These are phyloP conservation scores for Mizuhopecten yessoensis DNA, from an alignment of 1,140 invertebrate species.

Conservation along the genomic window DNA sequence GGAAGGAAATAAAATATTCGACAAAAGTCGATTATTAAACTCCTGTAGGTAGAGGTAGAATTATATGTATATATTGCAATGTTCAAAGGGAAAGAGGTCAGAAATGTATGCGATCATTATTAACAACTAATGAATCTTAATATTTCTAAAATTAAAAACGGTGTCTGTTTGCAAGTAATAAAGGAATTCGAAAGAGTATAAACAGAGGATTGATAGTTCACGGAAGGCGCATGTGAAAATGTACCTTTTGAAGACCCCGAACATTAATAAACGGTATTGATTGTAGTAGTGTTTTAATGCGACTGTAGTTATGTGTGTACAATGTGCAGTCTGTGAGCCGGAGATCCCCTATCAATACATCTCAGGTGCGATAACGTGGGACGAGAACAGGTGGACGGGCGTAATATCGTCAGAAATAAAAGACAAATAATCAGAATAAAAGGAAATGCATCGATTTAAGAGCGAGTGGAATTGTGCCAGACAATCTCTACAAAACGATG, in stretches of 20 bases:
- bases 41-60: no score
- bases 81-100: no score
- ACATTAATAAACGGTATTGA: not conserved
- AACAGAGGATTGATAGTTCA: not conserved
- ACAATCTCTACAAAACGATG: not conserved
- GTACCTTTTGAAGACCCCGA: not conserved
- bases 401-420: constrained; percentile 26
- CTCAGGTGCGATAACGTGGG: constrained; percentile 1
- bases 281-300: not conserved
- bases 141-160: not conserved
- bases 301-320: not conserved
- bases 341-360: not conserved
- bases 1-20: not conserved
- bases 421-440: constrained; percentile 20
- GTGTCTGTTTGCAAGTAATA: no score
- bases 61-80: no score
- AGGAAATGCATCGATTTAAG: constrained; percentile 28
- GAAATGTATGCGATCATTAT: not conserved
- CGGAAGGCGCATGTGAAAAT: not conserved
- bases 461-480: not conserved
- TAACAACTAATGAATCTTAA: not conserved
- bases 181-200: not conserved
- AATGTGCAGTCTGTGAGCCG: not conserved
- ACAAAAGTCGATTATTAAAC: not conserved
- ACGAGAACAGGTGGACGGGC: not conserved